Evolutionary conservation across 2,797 vertebrate species (phyloP).

Genomic region (Spea hammondii): DNA sequence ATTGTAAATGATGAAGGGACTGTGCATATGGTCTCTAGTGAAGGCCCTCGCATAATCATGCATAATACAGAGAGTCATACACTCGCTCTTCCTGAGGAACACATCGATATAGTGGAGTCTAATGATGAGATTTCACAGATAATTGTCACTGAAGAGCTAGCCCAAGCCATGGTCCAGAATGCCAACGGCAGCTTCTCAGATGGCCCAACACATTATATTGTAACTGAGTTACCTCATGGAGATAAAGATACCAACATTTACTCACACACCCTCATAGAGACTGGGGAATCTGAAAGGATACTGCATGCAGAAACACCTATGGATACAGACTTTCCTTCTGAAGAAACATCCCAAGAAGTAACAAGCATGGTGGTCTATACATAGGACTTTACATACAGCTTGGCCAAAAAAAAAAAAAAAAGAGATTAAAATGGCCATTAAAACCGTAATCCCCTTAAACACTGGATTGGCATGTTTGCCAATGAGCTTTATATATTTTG

Average conservation of each 20-base stretch:
- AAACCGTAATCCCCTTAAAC: neutral
- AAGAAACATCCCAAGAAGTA: constrained; percentile 63
- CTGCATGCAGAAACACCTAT: constrained; percentile 60
- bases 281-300: constrained; percentile 57
- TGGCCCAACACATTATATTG: constrained; percentile 87
- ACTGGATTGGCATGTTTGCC: too few relatives aligned
- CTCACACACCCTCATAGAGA: constrained; percentile 68
- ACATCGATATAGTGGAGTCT: constrained; percentile 64
- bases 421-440: constrained; percentile 39
- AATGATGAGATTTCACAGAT: constrained; percentile 73
- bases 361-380: constrained; percentile 84
- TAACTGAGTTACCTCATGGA: constrained; percentile 85
- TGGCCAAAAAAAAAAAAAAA: constrained; percentile 65
- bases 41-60: constrained; percentile 74
- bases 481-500: too few relatives aligned
- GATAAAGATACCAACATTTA: constrained; percentile 75
- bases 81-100: constrained; percentile 62
- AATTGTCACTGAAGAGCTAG: constrained; percentile 74
- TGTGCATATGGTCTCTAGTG: constrained; percentile 73
- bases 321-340: constrained; percentile 52
- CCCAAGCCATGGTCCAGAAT: constrained; percentile 71
- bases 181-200: constrained; percentile 62
- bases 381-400: constrained; percentile 65
- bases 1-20: constrained; percentile 89
- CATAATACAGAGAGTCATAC: constrained; percentile 65